Conservation (phyloP, 2,797 vertebrate genomes). For the Furcifer pardalis region DNA sequence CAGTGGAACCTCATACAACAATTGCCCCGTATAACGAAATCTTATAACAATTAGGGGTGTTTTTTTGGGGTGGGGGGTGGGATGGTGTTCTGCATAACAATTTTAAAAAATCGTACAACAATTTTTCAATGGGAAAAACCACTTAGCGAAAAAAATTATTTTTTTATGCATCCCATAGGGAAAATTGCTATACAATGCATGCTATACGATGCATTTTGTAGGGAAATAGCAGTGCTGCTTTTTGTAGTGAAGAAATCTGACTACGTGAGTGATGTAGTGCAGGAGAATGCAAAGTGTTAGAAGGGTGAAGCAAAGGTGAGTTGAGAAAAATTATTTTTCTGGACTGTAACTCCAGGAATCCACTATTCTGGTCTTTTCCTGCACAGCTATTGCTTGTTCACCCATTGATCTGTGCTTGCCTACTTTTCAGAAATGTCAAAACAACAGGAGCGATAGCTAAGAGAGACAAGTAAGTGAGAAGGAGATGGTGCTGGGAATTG, state of each 20-base stretch:
- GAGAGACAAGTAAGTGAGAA: not conserved
- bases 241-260: not conserved
- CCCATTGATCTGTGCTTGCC: not conserved
- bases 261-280: not conserved
- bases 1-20: no score
- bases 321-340: not conserved
- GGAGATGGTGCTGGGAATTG: not conserved
- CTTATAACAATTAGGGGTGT: no score
- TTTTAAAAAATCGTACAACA: no score
- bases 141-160: no score
- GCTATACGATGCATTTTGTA: not conserved
- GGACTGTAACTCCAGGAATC: not conserved
- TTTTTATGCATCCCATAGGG: no score
- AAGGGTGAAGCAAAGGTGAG: not conserved
- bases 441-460: not conserved
- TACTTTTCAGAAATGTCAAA: not conserved
- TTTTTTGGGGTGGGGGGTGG: no score
- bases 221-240: not conserved
- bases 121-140: no score
- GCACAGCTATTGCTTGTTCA: no score
- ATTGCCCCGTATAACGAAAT: no score
- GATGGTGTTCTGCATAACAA: no score
- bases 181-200: no score
- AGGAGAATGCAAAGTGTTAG: not conserved
- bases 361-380: no score